These are phyloP conservation scores for Zaprionus taronus DNA, from an alignment of 1,140 invertebrate species.

Conservation along the genomic window DNA sequence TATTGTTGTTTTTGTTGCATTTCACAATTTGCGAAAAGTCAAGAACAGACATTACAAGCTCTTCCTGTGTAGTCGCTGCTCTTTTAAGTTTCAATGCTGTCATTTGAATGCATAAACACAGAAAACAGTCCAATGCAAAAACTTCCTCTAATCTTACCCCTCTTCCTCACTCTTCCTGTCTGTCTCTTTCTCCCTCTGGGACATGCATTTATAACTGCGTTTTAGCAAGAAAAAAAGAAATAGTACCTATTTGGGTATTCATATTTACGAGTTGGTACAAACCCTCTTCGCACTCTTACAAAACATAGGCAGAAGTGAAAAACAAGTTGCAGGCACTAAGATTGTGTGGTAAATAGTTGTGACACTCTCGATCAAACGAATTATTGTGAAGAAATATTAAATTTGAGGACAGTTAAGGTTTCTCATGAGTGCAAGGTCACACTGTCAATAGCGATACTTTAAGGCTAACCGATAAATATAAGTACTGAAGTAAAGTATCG, in stretches of 20 bases:
- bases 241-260: background rate
- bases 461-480: too few species aligned
- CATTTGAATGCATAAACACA: conserved; percentile 13
- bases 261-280: conserved; percentile 8
- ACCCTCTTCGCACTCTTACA: background rate
- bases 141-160: background rate
- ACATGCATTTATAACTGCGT: conserved; percentile 4
- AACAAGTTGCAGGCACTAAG: background rate
- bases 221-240: background rate
- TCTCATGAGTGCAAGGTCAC: too few species aligned
- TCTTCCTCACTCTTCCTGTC: background rate
- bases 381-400: too few species aligned
- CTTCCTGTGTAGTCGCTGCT: background rate
- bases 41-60: conserved; percentile 21
- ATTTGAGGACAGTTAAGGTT: too few species aligned
- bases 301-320: background rate
- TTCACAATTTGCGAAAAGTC: conserved; percentile 41
- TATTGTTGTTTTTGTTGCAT: conserved; percentile 22
- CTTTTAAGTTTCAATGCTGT: conserved; percentile 12
- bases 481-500: too few species aligned
- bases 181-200: background rate
- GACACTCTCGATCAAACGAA: too few species aligned
- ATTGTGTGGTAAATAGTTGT: background rate
- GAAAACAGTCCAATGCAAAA: too few species aligned
- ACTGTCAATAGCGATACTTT: too few species aligned